phyloP scores from a whole-genome alignment of 2,888 invertebrate species.

The Eupithecia tripunctaria region DNA sequence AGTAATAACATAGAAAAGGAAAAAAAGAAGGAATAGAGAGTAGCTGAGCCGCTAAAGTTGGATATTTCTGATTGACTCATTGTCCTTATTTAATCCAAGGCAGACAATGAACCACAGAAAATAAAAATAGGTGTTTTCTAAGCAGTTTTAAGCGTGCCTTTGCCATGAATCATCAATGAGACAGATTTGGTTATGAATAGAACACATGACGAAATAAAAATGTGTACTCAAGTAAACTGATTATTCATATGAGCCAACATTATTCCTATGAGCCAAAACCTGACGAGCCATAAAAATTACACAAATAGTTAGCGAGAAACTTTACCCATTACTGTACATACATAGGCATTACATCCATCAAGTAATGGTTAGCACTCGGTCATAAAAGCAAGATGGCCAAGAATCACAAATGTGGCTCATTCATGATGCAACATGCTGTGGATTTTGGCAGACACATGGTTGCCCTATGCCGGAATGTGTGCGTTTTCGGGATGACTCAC shows the following conservation, averaged over 20 bases:
- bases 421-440: constrained; percentile 32
- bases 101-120: constrained; percentile 36
- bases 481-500: constrained; percentile 29
- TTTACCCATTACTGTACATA: not conserved
- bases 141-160: constrained; percentile 50
- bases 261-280: not conserved
- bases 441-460: constrained; percentile 29
- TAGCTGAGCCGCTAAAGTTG: not conserved
- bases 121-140: constrained; percentile 36
- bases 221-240: not conserved
- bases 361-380: constrained; percentile 2
- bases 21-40: not conserved
- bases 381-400: constrained; percentile 43
- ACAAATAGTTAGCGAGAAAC: not conserved
- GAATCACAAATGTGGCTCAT: constrained; percentile 46
- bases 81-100: not conserved
- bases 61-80: not conserved
- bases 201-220: constrained; percentile 51
- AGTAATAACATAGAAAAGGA: not conserved
- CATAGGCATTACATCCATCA: not conserved
- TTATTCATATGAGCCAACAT: not conserved
- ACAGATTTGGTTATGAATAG: constrained; percentile 65
- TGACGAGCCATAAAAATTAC: not conserved
- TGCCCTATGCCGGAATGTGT: constrained; percentile 29
- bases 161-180: constrained; percentile 65